A percentile compares a stretch with the other conserved stretches of the same genome.
phyloP scores from a whole-genome alignment of 2,888 invertebrate genomes.

The Ochlodes sylvanus region DNA sequence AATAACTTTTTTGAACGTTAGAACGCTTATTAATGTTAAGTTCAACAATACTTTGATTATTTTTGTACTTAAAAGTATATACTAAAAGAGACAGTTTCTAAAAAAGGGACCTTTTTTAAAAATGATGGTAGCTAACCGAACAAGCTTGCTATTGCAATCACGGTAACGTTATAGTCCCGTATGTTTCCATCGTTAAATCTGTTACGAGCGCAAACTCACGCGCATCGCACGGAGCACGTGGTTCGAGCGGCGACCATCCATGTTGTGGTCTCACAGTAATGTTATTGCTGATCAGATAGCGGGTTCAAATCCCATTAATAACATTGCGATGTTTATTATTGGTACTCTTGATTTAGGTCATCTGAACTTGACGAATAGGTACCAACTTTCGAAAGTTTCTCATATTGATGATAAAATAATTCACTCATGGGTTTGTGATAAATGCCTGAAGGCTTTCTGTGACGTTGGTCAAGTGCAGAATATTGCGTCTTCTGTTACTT shows the following conservation, averaged over 20 bases:
- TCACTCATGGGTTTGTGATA: too few species aligned
- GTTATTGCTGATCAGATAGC: slow-evolving; percentile 36
- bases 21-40: too few species aligned
- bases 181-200: slow-evolving; percentile 29
- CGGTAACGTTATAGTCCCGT: not conserved
- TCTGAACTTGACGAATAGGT: not conserved
- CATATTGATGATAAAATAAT: not conserved
- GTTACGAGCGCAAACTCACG: slow-evolving; percentile 28
- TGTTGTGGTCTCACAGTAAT: slow-evolving; percentile 32
- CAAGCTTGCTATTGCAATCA: not conserved
- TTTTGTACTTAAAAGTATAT: too few species aligned
- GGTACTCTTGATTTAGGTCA: slow-evolving; percentile 23
- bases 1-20: too few species aligned
- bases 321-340: slow-evolving; percentile 17
- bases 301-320: slow-evolving; percentile 35
- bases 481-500: too few species aligned
- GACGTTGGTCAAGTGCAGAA: too few species aligned
- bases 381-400: slow-evolving; percentile 8
- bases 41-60: too few species aligned
- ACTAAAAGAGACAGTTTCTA: too few species aligned
- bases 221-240: slow-evolving; percentile 25
- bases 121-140: too few species aligned
- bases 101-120: too few species aligned
- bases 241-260: slow-evolving; percentile 25
- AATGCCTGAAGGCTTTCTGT: too few species aligned